Conservation (phyloP, 1,140 invertebrate genomes). For the Myzus persicae region DNA sequence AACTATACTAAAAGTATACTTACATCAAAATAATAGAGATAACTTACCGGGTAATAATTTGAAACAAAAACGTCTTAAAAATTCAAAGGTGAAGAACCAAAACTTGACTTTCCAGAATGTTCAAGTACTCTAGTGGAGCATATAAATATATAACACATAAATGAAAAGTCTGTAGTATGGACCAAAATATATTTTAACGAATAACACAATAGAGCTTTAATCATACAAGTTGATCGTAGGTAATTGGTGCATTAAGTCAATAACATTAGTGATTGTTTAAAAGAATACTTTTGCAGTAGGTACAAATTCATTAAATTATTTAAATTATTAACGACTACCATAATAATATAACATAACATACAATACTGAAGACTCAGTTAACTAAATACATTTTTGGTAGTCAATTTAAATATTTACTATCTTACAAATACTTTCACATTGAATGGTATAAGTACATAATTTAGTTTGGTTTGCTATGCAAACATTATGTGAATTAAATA, state of each 20-base stretch:
- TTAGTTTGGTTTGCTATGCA: neutral
- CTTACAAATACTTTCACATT: conserved; percentile 15
- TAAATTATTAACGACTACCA: conserved; percentile 5
- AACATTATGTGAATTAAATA: conserved; percentile 1
- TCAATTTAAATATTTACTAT: conserved; percentile 11
- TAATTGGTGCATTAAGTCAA: conserved; percentile 52
- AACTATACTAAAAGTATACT: neutral
- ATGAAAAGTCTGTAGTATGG: neutral
- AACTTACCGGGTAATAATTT: neutral
- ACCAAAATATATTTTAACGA: conserved; percentile 50
- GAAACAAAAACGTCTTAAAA: neutral
- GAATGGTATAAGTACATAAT: conserved; percentile 12
- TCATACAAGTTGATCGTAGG: conserved; percentile 12
- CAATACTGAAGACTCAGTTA: conserved; percentile 25
- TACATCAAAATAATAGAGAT: neutral
- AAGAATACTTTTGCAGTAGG: neutral
- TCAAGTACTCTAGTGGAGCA: neutral
- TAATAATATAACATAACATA: conserved; percentile 38
- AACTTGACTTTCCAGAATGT: neutral
- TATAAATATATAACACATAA: neutral
- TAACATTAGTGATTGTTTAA: conserved; percentile 50
- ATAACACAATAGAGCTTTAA: conserved; percentile 35
- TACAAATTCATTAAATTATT: conserved; percentile 12
- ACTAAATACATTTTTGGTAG: conserved; percentile 47
- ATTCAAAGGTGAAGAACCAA: neutral